Base-by-base conservation (phyloP, 1,140 invertebrate species). In the Doryteuthis pealeii region DNA sequence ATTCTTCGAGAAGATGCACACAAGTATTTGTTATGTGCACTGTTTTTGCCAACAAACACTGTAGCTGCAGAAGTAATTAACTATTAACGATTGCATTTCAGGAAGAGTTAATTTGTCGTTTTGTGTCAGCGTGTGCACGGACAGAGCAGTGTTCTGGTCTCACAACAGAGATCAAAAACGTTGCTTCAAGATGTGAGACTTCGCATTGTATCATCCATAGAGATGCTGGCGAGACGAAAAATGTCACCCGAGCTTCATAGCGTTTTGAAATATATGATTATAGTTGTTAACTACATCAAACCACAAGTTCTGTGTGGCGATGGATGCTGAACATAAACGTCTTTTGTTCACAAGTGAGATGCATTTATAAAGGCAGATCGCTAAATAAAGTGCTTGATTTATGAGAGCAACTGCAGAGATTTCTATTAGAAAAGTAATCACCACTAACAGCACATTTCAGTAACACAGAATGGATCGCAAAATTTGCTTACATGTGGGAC, bases 381-480 rank as follows among this genome's bases (percentile, higher is more conserved):
- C 31, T 76, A 49, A 76, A 74, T 35, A 85, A 68, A 82, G 79
- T 72, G 79, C 58, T 72, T 72, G 15, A 45, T 4, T 28, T 35
- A 26, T 5, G 49, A 72, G 40, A n/a, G 40, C 40, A 22, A 66
- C 62, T 66, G 10, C 62, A 66, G 62, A 66, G 30, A 30, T 66
- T 66, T 66, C 62, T 66, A 14, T 66, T 30, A 66, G 22, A 30
- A 66, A 66, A 66, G 30, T 10, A 66, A 30, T 12, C 30, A 10
- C 40, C 70, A 71, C 40, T 71, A 18, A 14, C 32, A 40, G 33
- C 70, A 45, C 22, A 45, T 26, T n/a, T 40, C 40, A 40, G n/a
- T 26, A 31, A 71, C n/a, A 43, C 26, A n/a, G 70, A 32, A 22
- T 32, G 31, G 70, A 32, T 40, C 40, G 35, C 40, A 18, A 71